phyloP scores from a whole-genome alignment of 2,797 vertebrate genomes.

The Sternotherus odoratus region DNA sequence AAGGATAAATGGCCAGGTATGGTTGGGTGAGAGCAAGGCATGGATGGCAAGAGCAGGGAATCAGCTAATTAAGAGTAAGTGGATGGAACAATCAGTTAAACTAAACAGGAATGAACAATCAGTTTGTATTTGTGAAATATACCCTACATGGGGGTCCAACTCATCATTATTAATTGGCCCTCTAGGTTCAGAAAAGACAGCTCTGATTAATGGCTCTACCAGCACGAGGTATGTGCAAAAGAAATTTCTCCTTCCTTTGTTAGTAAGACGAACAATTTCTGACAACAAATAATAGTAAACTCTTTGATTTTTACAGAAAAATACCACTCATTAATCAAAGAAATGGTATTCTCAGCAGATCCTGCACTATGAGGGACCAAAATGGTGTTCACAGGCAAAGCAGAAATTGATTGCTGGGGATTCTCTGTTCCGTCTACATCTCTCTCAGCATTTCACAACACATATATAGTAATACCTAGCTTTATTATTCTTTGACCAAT shows the following conservation, averaged over 20 bases:
- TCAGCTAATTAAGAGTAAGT: accelerated
- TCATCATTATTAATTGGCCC: slow-evolving; percentile 2
- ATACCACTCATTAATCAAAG: slow-evolving; percentile 61
- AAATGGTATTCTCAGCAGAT: slow-evolving; percentile 28
- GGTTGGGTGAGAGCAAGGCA: not conserved
- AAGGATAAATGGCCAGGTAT: not conserved
- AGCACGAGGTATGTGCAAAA: slow-evolving; percentile 4
- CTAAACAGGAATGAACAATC: not conserved
- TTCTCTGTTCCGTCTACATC: not conserved
- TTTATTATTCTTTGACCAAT: slow-evolving; percentile 27
- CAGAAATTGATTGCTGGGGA: not conserved
- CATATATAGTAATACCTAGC: not conserved
- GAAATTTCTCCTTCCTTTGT: slow-evolving; percentile 37
- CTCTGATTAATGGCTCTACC: slow-evolving; percentile 31
- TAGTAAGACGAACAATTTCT: slow-evolving; percentile 37
- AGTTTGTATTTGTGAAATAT: not conserved
- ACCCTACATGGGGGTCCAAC: not conserved
- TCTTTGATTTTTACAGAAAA: slow-evolving; percentile 41
- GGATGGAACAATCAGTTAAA: accelerated
- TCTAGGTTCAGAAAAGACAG: slow-evolving; percentile 9
- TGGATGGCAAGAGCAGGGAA: not conserved
- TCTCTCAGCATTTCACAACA: slow-evolving; percentile 15
- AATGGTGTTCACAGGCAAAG: slow-evolving; percentile 37
- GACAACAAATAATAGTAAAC: slow-evolving; percentile 49
- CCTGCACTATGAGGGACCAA: slow-evolving; percentile 26